These are phyloP conservation scores for Asobara japonica DNA, from an alignment of 1,140 invertebrate species.

Conservation along the genomic window DNA sequence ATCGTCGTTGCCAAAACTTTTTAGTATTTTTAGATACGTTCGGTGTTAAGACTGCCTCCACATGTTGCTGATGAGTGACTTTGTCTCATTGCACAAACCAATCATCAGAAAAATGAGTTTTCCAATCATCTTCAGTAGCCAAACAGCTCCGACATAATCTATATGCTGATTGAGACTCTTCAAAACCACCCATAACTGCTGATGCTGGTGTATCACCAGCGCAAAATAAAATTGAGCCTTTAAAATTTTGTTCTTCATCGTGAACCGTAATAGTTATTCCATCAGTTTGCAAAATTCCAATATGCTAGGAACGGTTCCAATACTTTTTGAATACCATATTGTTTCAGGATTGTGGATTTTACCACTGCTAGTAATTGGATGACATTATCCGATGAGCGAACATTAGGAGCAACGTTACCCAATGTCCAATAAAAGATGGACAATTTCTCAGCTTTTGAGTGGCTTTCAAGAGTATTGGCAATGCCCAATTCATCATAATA, in stretches of 20 bases:
- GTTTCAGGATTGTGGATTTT: constrained; percentile 21
- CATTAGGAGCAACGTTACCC: constrained; percentile 32
- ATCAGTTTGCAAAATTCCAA: constrained; percentile 28
- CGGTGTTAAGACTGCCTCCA: constrained; percentile 27
- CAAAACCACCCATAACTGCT: constrained; percentile 34
- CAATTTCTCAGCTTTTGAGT: constrained; percentile 31
- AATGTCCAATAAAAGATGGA: constrained; percentile 41
- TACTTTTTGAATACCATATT: constrained; percentile 14
- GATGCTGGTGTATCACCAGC: constrained; percentile 38
- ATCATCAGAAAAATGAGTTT: constrained; percentile 14
- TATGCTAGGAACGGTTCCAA: constrained; percentile 20
- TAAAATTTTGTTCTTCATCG: constrained; percentile 11
- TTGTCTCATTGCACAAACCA: constrained; percentile 20
- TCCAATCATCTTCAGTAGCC: constrained; percentile 26
- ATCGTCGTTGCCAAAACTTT: constrained; percentile 31
- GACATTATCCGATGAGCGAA: constrained; percentile 21
- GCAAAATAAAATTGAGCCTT: constrained; percentile 39
- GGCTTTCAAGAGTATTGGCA: constrained; percentile 28
- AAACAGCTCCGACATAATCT: constrained; percentile 31
- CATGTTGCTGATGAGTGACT: constrained; percentile 20
- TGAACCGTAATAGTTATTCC: constrained; percentile 17
- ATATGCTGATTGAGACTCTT: constrained; percentile 36
- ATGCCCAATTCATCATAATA: constrained; percentile 40
- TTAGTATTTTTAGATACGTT: constrained; percentile 13
- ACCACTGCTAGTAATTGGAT: constrained; percentile 26